phyloP scores from a whole-genome alignment of 2,797 vertebrate species.

The Oceanodroma leucorhoa region DNA sequence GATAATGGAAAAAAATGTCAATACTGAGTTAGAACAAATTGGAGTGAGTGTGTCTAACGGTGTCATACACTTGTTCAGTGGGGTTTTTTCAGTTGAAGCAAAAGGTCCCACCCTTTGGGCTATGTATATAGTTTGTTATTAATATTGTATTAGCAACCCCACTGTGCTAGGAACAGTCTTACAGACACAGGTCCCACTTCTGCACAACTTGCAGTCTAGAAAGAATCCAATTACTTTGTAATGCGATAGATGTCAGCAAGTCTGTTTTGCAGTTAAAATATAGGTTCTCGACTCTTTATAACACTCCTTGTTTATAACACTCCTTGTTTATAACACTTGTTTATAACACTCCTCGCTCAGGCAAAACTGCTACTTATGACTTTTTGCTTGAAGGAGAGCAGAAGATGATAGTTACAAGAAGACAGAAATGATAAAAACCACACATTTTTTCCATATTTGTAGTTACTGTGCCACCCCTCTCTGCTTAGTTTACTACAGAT shows the following conservation, averaged over 20 bases:
- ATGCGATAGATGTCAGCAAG: not conserved
- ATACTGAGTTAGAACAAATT: not conserved
- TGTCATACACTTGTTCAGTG: not conserved
- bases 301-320: not conserved
- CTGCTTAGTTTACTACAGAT: not conserved
- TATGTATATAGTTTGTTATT: not conserved
- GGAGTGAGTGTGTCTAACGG: not conserved
- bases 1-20: conserved; percentile 25
- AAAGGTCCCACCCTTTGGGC: not conserved
- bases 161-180: not conserved
- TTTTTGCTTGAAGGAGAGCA: not conserved
- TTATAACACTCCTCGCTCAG: not conserved
- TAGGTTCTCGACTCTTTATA: not conserved
- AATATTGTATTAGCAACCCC: not conserved
- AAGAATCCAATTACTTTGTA: not conserved
- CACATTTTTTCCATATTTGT: not conserved
- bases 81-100: not conserved
- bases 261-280: conserved; percentile 5
- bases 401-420: not conserved
- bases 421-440: not conserved
- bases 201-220: not conserved
- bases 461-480: not conserved
- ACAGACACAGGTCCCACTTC: not conserved
- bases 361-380: not conserved
- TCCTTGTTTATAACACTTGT: not conserved